Conservation (phyloP, 1,140 invertebrate genomes). For the Temnothorax nylanderi region DNA sequence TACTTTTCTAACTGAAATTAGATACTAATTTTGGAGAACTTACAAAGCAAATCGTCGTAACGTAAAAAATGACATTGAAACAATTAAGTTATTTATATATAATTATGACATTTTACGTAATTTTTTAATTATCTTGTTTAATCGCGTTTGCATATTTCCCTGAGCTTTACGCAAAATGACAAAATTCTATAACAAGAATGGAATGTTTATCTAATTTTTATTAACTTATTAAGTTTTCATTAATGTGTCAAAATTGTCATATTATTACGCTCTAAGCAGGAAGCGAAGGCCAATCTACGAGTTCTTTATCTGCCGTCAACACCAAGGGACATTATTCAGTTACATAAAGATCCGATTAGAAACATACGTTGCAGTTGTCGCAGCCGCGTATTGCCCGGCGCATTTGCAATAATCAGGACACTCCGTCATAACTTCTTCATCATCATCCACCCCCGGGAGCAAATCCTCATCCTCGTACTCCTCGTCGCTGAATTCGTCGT, state of each 20-base stretch:
- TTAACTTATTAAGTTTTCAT: not conserved
- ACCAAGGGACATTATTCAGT: constrained; percentile 16
- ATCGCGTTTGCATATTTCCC: not conserved
- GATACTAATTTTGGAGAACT: not conserved
- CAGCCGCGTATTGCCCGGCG: constrained; percentile 82
- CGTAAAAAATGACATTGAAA: too few relatives aligned
- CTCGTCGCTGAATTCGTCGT: constrained; percentile 67
- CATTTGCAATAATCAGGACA: constrained; percentile 82
- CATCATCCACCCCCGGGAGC: constrained; percentile 70
- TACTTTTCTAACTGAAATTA: not conserved
- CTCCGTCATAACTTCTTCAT: constrained; percentile 76
- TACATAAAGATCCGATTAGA: constrained; percentile 40
- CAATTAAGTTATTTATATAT: not conserved
- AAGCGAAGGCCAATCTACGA: constrained; percentile 14
- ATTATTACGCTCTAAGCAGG: not conserved
- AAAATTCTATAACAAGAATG: not conserved
- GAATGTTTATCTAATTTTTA: not conserved
- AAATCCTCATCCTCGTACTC: constrained; percentile 77
- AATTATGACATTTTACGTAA: not conserved
- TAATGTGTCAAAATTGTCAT: not conserved
- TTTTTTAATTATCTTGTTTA: constrained; percentile 6
- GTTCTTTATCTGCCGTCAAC: constrained; percentile 18
- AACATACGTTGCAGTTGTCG: constrained; percentile 83
- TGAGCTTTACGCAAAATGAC: not conserved
- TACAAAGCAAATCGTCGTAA: not conserved